Evolutionary conservation across 2,797 vertebrate genomes (phyloP).

Genomic region (Dryobates pubescens): DNA sequence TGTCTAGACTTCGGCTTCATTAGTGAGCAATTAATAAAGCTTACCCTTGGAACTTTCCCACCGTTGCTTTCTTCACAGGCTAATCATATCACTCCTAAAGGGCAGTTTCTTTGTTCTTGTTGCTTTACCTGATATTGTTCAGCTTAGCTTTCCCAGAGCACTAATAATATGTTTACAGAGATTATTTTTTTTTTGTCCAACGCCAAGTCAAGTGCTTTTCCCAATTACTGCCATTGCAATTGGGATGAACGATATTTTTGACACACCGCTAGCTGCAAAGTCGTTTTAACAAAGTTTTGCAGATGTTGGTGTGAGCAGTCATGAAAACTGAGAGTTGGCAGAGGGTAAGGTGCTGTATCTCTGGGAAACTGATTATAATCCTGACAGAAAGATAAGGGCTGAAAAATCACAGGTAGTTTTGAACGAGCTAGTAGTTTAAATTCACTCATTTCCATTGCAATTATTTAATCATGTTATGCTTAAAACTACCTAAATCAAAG

Average conservation of each 20-base stretch:
- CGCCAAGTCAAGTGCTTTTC: conserved; percentile 2
- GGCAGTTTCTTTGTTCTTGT: conserved; percentile 17
- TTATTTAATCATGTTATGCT: background rate
- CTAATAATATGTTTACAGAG: background rate
- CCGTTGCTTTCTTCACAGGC: background rate
- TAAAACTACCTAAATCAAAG: background rate
- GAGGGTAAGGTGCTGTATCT: background rate
- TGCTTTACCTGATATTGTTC: conserved; percentile 14
- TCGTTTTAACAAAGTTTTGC: conserved; percentile 13
- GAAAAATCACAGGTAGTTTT: conserved; percentile 1
- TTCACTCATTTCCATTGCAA: background rate
- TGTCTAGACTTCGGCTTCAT: conserved; percentile 49
- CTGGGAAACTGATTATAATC: background rate
- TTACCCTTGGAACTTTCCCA: conserved; percentile 11
- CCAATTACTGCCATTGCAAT: conserved; percentile 8
- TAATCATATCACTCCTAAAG: conserved; percentile 26
- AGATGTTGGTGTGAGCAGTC: background rate
- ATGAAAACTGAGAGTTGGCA: background rate
- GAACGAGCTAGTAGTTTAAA: background rate
- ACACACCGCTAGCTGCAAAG: background rate
- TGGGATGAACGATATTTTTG: background rate
- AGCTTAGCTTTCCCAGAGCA: background rate
- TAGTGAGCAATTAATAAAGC: conserved; percentile 14
- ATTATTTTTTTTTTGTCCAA: background rate
- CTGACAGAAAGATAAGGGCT: background rate